phyloP scores from a whole-genome alignment of 92 coral and sea anemone genomes.

The Epizoanthus ramosus region DNA sequence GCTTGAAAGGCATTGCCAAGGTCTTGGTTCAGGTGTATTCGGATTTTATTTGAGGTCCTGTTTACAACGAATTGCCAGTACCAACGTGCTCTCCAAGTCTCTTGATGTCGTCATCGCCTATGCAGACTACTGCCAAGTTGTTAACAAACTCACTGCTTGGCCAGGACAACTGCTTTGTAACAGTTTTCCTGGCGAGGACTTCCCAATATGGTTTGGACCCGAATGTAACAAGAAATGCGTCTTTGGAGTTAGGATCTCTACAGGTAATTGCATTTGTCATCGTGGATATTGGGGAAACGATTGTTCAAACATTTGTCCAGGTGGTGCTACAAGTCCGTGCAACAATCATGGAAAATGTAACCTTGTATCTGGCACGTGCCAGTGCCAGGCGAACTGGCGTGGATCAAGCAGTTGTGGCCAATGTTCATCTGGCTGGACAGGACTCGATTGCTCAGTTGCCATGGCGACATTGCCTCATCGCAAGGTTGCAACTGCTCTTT shows the following conservation, averaged over 20 bases:
- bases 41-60: constrained; percentile 60
- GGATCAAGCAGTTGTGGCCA: constrained; percentile 52
- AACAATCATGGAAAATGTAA: constrained; percentile 59
- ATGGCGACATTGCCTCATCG: constrained; percentile 14
- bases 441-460: constrained; percentile 68
- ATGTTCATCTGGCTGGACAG: constrained; percentile 61
- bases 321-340: constrained; percentile 62
- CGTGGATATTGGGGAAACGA: constrained; percentile 69
- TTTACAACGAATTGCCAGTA: constrained; percentile 30
- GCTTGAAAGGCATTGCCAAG: constrained; percentile 38
- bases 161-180: constrained; percentile 64
- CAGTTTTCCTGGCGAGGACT: constrained; percentile 48
- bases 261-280: constrained; percentile 45
- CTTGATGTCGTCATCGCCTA: constrained; percentile 57
- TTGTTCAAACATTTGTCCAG: constrained; percentile 66
- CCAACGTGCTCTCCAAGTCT: constrained; percentile 35
- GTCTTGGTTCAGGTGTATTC: constrained; percentile 55
- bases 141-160: constrained; percentile 47
- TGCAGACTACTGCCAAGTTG: constrained; percentile 62
- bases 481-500: constrained; percentile 34
- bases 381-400: constrained; percentile 61
- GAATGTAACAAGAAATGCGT: constrained; percentile 54
- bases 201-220: constrained; percentile 67
- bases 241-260: constrained; percentile 26
- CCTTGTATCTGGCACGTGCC: constrained; percentile 48